phyloP scores from a whole-genome alignment of 2,113 vertebrate genomes.

The Petroica traversi region DNA sequence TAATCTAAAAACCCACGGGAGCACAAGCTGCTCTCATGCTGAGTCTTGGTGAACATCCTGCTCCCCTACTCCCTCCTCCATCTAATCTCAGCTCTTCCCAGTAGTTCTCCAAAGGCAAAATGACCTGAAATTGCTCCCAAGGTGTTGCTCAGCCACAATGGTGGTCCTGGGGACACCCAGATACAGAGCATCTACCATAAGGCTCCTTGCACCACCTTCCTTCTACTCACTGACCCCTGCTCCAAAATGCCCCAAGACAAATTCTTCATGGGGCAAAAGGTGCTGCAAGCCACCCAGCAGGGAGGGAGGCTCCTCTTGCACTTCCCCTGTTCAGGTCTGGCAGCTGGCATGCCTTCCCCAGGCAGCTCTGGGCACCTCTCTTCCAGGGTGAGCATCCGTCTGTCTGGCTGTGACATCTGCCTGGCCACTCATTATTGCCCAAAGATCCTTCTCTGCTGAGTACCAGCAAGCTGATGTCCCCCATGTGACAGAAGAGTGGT shows the following conservation, averaged over 20 bases:
- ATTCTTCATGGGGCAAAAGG: not conserved
- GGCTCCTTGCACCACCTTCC: not conserved
- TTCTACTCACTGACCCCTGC: accelerated
- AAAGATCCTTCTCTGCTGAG: not conserved
- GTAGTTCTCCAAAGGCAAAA: not conserved
- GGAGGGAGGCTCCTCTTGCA: not conserved
- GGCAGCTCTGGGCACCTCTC: not conserved
- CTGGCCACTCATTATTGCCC: not conserved
- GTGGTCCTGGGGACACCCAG: not conserved
- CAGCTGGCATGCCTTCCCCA: not conserved
- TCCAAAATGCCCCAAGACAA: not conserved
- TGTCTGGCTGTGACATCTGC: not conserved
- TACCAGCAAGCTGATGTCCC: not conserved
- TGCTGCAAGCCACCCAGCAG: not conserved
- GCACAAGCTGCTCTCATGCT: not conserved
- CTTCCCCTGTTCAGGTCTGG: not conserved
- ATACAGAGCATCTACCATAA: not conserved
- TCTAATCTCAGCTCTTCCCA: not conserved
- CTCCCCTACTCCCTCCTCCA: not conserved
- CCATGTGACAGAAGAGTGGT: not conserved
- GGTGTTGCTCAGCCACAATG: not conserved
- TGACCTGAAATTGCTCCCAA: not conserved
- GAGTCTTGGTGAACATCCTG: not conserved
- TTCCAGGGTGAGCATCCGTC: not conserved
- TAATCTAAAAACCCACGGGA: accelerated